Evolutionary conservation across 2,113 vertebrate genomes (phyloP).

Genomic region (Notarius lentiginosus): DNA sequence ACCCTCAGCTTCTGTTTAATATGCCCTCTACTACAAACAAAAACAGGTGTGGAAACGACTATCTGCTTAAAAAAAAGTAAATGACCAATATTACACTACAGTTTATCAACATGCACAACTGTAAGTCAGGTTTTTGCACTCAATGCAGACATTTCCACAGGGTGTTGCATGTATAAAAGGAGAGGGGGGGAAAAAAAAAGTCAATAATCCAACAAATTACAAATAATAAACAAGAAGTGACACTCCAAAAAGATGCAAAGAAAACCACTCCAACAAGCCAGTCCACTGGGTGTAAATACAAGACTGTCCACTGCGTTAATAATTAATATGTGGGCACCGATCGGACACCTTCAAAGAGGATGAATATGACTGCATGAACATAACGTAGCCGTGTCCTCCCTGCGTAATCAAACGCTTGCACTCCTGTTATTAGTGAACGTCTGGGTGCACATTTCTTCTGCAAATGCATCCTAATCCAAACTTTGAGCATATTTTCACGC

Average conservation of each 20-base stretch:
- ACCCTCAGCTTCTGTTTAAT: slow-evolving; percentile 56
- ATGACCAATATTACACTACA: slow-evolving; percentile 27
- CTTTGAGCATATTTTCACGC: not conserved
- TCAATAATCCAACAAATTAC: slow-evolving; percentile 25
- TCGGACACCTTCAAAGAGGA: not conserved
- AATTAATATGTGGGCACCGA: not conserved
- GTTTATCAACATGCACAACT: slow-evolving; percentile 67
- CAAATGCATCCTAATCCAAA: slow-evolving; percentile 1
- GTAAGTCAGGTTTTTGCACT: slow-evolving; percentile 60
- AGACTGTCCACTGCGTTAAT: slow-evolving; percentile 8
- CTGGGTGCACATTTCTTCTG: not conserved
- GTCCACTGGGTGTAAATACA: slow-evolving; percentile 47
- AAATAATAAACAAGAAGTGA: slow-evolving; percentile 46
- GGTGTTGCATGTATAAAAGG: slow-evolving; percentile 46
- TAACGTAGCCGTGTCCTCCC: too few relatives aligned
- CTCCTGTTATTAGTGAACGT: not conserved
- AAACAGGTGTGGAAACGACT: slow-evolving; percentile 49
- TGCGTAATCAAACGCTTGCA: not conserved
- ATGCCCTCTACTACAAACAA: slow-evolving; percentile 60
- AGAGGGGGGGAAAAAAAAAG: not conserved
- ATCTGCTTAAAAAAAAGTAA: slow-evolving; percentile 48
- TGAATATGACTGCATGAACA: not conserved
- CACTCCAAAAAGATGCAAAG: slow-evolving; percentile 22
- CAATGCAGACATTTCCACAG: slow-evolving; percentile 62
- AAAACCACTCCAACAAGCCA: slow-evolving; percentile 32